Evolutionary conservation across 2,113 vertebrate genomes (phyloP), one percentile per base, ranked within the genome.

Genomic region (Beaufortia kweichowensis): DNA sequence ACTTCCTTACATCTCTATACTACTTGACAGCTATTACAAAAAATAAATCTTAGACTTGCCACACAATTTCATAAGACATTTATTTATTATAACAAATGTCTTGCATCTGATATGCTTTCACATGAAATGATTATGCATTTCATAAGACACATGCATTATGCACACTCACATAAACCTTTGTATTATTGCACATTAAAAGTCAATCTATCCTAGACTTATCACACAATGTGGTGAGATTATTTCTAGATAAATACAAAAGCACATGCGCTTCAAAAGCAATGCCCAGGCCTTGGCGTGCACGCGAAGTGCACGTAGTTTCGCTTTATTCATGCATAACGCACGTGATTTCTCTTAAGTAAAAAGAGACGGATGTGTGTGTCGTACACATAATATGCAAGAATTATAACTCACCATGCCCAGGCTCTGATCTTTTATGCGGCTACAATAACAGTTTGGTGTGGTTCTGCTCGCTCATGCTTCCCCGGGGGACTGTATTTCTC

Each of bases 341-440:
- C 1, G 48, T 29, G 35, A 39, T 39, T 39, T 10, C 35, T 1
- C 6, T 6, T 1, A 6, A 17, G 11, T 53, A 0, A 50, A n/a
- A 31, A 17, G n/a, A n/a, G 0, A n/a, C 7, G 3, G 35, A 15
- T 6, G n/a, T 21, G 5, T 85, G 85, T 79, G 87, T 86, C 78
- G 83, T 55, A 21, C 1, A n/a, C 29, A 28, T 35, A 55, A 21
- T n/a, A 14, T 55, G 23, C 26, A 61, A 43, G 67, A 33, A 41
- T 14, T 28, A 46, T 0, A 53, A 83, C 76, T 83, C 65, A 80
- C 76, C 83, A 82, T 84, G 80, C 64, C 77, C 63, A 68, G 68
- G 69, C 15, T 79, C 59, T 31, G 72, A 28, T 71, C 19, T 48
- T 14, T 53, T 67, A 46, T 69, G 46, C 28, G 72, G 67, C 68